Evolutionary conservation across 2,113 vertebrate species (phyloP), one percentile per base, ranked within the genome.

Genomic region (Mormyrus iriodes): DNA sequence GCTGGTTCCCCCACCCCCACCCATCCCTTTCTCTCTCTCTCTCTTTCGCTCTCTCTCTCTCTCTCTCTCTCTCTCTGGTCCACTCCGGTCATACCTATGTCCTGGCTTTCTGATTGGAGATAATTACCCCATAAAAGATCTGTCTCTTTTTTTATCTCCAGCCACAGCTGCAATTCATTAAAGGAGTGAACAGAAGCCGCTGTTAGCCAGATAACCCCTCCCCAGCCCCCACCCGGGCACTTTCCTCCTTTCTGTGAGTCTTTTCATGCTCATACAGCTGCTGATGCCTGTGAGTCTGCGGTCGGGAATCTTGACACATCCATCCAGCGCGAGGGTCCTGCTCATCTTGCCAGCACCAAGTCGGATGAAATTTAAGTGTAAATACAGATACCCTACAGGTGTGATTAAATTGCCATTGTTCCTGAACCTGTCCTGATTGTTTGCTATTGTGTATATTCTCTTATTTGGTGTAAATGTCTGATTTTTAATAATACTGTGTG

Each of bases 91-190:
- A 93, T 92, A 93, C 93, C 94, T 94, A 91, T 90, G 92, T 89
- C 91, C 89, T 48, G 24, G 83, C 89, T 91, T 91, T 91, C 92
- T 94, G 90, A 94, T 93, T 93, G 91, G 89, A 94, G 94, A 95
- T 95, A 95, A 95, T 96, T 92, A 93, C 92, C 88, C 31, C 48
- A 89, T 88, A 91, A 94, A 82, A 90, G 90, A 93, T 86, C 88
- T 51, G 82, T 86, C 49, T 53, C 84, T 86, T 86, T 51, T 93
- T 94, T 95, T 95, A 96, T 95, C 94, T 93, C 90, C 92, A 92
- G 93, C 92, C 93, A 93, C 95, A 96, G 96, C 95, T 96, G 95
- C 94, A 95, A 93, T 94, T 95, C 94, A 95, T 94, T 95, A 93
- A 93, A 91, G 88, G 82, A 92, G 83, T 94, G 92, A 93, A 92